A percentile compares a stretch with the other conserved stretches of the same genome.
Evolutionary conservation across 2,113 vertebrate species (phyloP).

Genomic region (Astur gentilis): DNA sequence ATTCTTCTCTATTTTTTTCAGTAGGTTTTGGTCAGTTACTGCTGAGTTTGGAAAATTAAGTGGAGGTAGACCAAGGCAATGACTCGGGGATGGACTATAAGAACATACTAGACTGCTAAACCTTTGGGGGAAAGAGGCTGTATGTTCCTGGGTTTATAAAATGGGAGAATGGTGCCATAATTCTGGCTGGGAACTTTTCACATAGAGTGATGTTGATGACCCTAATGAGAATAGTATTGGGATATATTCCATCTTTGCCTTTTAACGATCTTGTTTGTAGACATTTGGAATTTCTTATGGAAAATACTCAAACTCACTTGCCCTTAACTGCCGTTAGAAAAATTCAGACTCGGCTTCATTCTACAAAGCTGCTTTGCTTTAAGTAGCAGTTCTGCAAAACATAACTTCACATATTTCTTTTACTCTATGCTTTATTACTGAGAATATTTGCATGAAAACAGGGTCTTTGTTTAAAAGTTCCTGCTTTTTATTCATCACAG

Average conservation of each 20-base stretch:
- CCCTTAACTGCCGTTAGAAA: background rate
- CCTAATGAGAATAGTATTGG: background rate
- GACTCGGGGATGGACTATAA: background rate
- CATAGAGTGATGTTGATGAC: background rate
- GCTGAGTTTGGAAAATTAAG: background rate
- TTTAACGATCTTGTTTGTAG: background rate
- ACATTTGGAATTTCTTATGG: background rate
- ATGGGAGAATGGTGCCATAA: background rate
- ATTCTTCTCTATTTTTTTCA: background rate
- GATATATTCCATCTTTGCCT: background rate
- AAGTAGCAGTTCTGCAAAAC: constrained; percentile 33
- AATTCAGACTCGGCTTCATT: background rate
- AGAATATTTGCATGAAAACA: constrained; percentile 46
- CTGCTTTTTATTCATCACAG: constrained; percentile 55
- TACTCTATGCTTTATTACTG: constrained; percentile 25
- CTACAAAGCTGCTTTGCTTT: constrained; percentile 38
- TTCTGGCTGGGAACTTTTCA: background rate
- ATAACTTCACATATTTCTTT: constrained; percentile 43
- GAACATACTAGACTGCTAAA: background rate
- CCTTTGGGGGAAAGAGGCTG: background rate
- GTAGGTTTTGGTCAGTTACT: background rate
- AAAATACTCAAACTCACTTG: constrained; percentile 17
- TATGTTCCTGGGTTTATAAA: background rate
- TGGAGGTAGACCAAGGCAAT: background rate
- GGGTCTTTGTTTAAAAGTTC: constrained; percentile 38